These are phyloP conservation scores for Clistopyga incitator DNA, from an alignment of 2,888 invertebrate species.

Conservation along the genomic window DNA sequence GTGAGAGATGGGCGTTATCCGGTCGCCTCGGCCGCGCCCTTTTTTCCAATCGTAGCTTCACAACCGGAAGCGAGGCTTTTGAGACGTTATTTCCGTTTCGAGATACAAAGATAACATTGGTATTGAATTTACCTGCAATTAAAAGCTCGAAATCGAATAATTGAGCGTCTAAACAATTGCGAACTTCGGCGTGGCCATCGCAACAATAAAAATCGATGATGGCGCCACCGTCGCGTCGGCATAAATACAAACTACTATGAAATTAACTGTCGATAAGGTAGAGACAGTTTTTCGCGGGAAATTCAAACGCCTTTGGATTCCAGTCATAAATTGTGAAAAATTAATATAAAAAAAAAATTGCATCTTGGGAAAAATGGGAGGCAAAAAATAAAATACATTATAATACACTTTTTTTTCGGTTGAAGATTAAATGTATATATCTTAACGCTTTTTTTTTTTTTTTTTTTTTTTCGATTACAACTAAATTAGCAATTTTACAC, in stretches of 20 bases:
- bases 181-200: slow-evolving; percentile 23
- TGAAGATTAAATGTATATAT: slow-evolving; percentile 35
- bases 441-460: no score
- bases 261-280: neutral
- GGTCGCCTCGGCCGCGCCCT: slow-evolving; percentile 12
- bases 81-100: neutral
- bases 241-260: no score
- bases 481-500: slow-evolving; percentile 48
- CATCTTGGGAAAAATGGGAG: no score
- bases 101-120: neutral
- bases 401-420: neutral
- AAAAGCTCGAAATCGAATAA: slow-evolving; percentile 5
- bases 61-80: neutral
- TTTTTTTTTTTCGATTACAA: slow-evolving; percentile 33
- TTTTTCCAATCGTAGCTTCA: slow-evolving; percentile 1
- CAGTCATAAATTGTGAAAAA: no score
- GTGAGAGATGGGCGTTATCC: neutral
- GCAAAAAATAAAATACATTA: no score
- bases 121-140: neutral
- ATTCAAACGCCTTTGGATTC: no score
- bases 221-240: neutral
- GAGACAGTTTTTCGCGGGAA: neutral
- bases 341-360: no score
- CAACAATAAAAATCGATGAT: neutral
- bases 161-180: slow-evolving; percentile 27